phyloP scores from a whole-genome alignment of 2,888 invertebrate species.

The Andrena dorsata region DNA sequence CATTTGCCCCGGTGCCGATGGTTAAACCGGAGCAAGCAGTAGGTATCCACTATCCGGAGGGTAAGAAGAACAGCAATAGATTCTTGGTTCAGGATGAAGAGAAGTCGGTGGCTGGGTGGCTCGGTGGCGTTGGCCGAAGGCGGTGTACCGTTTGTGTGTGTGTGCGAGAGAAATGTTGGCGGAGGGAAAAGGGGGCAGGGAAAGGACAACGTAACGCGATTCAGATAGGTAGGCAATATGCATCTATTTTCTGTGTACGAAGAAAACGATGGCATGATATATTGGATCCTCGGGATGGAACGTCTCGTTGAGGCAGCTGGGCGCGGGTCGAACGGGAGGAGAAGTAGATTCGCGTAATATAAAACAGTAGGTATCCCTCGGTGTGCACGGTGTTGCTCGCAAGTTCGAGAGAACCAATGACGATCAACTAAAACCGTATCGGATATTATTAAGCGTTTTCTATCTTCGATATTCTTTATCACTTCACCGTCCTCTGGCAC shows the following conservation, averaged over 20 bases:
- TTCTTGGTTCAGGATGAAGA: too few relatives aligned
- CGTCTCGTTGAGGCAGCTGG: not conserved
- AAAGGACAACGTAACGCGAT: not conserved
- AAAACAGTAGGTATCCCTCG: conserved; percentile 64
- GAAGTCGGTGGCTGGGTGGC: too few relatives aligned
- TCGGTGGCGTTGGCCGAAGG: too few relatives aligned
- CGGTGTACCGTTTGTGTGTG: too few relatives aligned
- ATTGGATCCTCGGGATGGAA: conserved; percentile 17
- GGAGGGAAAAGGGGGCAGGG: not conserved
- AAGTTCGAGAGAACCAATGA: conserved; percentile 63
- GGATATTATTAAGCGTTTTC: conserved; percentile 54
- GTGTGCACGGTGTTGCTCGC: conserved; percentile 57
- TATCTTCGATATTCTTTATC: conserved; percentile 63
- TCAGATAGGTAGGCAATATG: not conserved
- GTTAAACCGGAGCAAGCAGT: not conserved
- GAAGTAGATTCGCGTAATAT: conserved; percentile 52
- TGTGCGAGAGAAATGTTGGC: too few relatives aligned
- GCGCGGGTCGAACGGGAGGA: conserved; percentile 3
- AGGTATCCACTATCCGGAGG: not conserved
- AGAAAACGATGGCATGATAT: conserved; percentile 5
- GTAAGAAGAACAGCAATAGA: not conserved
- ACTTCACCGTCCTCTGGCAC: conserved; percentile 86
- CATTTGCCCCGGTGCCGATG: not conserved
- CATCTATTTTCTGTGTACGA: not conserved
- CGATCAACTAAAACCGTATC: conserved; percentile 61